Conservation (phyloP, 2,797 vertebrate species). For the Siniperca obscura region DNA sequence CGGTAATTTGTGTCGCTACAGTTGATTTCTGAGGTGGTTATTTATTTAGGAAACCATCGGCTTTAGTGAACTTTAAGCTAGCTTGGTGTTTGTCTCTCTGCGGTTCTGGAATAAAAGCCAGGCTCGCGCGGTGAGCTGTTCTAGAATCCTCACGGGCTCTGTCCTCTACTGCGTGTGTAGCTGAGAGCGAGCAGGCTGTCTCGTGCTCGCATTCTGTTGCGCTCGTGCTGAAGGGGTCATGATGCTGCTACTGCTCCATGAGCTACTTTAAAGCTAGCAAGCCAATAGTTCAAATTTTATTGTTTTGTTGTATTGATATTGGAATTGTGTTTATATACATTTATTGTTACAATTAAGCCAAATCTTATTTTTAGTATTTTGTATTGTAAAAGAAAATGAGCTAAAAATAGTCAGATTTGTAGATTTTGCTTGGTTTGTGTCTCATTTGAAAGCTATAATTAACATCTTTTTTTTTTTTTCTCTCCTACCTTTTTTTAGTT, state of each 20-base stretch:
- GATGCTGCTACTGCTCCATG: not conserved
- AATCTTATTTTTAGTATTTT: not conserved
- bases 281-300: accelerated
- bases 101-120: conserved; percentile 64
- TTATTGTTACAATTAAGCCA: too few relatives aligned
- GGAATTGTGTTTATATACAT: not conserved
- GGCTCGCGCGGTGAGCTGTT: conserved; percentile 58
- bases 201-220: conserved; percentile 44
- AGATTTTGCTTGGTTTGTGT: not conserved
- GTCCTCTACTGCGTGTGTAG: not conserved
- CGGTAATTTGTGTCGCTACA: too few relatives aligned
- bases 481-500: conserved; percentile 45
- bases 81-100: conserved; percentile 44
- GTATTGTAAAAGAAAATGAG: not conserved
- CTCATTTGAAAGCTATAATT: not conserved
- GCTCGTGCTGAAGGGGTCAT: conserved; percentile 34
- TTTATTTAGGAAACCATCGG: not conserved
- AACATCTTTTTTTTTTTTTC: not conserved
- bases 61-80: not conserved
- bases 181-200: conserved; percentile 36
- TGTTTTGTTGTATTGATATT: not conserved
- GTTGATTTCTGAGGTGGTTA: not conserved
- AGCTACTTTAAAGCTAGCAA: not conserved
- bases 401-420: too few relatives aligned
- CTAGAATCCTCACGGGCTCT: conserved; percentile 74